phyloP scores from a whole-genome alignment of 2,888 invertebrate species.

The Drosophila subsilvestris region DNA sequence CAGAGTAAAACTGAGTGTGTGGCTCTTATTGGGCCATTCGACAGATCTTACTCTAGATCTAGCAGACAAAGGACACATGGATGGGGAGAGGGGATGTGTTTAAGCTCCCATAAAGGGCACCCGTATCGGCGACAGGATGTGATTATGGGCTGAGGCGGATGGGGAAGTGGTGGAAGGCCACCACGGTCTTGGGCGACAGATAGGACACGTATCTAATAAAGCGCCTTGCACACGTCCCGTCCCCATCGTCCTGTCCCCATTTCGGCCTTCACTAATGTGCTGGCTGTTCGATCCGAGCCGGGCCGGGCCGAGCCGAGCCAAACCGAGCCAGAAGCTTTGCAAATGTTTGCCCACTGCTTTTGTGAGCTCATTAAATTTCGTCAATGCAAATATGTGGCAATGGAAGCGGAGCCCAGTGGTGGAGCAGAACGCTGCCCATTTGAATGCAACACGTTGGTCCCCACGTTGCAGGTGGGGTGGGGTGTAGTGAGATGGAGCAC shows the following conservation, averaged over 20 bases:
- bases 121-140: constrained; percentile 10
- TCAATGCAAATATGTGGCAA: constrained; percentile 68
- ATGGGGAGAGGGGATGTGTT: constrained; percentile 40
- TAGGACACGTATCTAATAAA: constrained; percentile 79
- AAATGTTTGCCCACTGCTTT: constrained; percentile 65
- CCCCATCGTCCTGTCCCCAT: background rate
- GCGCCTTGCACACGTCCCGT: constrained; percentile 64
- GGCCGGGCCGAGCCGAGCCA: no score
- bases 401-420: constrained; percentile 1
- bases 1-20: background rate
- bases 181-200: constrained; percentile 47
- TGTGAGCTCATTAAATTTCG: constrained; percentile 78
- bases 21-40: background rate
- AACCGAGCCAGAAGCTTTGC: constrained; percentile 14
- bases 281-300: constrained; percentile 58
- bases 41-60: constrained; percentile 9
- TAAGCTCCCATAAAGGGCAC: constrained; percentile 50
- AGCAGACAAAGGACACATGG: constrained; percentile 9
- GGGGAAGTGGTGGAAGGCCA: background rate
- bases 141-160: constrained; percentile 24
- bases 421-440: constrained; percentile 12
- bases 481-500: background rate
- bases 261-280: constrained; percentile 41
- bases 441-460: constrained; percentile 76
- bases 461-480: background rate